These are phyloP conservation scores for Moxostoma hubbsi DNA, from an alignment of 2,797 vertebrate species.

Conservation along the genomic window DNA sequence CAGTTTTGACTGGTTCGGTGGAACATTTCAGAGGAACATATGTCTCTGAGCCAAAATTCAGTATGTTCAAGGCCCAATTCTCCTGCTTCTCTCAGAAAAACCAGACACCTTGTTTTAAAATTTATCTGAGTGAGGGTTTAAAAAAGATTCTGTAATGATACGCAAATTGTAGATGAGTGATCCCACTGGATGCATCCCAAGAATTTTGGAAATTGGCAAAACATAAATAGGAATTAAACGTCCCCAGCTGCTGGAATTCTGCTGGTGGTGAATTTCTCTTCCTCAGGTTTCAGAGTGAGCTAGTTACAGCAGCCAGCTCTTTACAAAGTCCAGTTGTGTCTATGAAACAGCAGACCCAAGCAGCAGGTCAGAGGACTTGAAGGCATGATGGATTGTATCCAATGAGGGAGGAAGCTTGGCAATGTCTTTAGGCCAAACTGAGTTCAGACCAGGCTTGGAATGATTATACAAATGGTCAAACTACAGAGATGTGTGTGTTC, in stretches of 20 bases:
- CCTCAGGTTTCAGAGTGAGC: conserved; percentile 45
- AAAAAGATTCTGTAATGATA: conserved; percentile 53
- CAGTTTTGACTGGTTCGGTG: conserved; percentile 40
- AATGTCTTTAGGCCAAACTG: conserved; percentile 38
- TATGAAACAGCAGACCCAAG: conserved; percentile 56
- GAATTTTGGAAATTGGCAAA: conserved; percentile 47
- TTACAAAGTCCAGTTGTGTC: conserved; percentile 67
- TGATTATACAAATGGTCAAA: conserved; percentile 37
- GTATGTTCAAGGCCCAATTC: conserved; percentile 37
- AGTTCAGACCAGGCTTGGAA: conserved; percentile 24
- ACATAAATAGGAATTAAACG: conserved; percentile 56
- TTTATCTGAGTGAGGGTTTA: conserved; percentile 44
- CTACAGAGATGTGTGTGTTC: conserved; percentile 23
- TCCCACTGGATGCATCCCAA: conserved; percentile 51
- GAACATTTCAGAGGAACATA: conserved; percentile 29
- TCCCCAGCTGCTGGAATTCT: conserved; percentile 54
- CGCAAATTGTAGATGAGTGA: conserved; percentile 52
- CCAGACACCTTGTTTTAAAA: conserved; percentile 22
- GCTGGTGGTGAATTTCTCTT: conserved; percentile 45
- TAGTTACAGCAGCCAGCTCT: conserved; percentile 49
- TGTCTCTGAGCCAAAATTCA: conserved; percentile 9
- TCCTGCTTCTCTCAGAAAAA: conserved; percentile 30
- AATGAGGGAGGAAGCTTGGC: conserved; percentile 41
- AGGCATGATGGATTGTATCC: conserved; percentile 63
- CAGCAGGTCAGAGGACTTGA: conserved; percentile 49